Percentiles rank a stretch among this genome's conserved stretches.
phyloP scores from a whole-genome alignment of 2,113 vertebrate species.

The Lethenteron reissneri region DNA sequence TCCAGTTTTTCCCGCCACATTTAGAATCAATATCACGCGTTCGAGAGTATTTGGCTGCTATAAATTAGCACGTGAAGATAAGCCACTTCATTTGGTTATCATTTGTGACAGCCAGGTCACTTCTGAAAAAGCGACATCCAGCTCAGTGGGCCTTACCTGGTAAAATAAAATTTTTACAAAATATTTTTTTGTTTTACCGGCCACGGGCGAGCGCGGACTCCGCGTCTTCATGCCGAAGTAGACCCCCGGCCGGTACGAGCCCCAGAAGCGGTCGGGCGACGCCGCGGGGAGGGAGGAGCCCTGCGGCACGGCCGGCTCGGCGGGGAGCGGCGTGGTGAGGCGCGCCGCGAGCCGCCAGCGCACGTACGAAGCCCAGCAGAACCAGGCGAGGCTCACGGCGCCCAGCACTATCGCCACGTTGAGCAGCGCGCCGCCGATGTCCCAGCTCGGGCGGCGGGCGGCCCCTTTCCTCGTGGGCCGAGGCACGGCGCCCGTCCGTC shows the following conservation, averaged over 20 bases:
- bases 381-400: slow-evolving; percentile 33
- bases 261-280: slow-evolving; percentile 51
- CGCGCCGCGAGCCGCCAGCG: slow-evolving; percentile 29
- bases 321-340: slow-evolving; percentile 37
- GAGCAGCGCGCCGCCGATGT: slow-evolving; percentile 12
- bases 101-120: too few relatives aligned
- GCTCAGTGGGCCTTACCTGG: too few relatives aligned
- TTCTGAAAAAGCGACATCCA: too few relatives aligned
- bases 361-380: slow-evolving; percentile 32
- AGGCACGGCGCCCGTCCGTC: too few relatives aligned
- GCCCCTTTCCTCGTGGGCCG: too few relatives aligned
- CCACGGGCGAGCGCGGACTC: slow-evolving; percentile 42
- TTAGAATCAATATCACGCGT: too few relatives aligned
- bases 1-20: too few relatives aligned
- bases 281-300: slow-evolving; percentile 33
- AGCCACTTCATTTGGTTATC: too few relatives aligned
- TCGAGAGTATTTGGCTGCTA: too few relatives aligned
- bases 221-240: slow-evolving; percentile 92
- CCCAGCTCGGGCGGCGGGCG: background rate
- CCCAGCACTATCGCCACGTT: slow-evolving; percentile 40
- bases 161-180: too few relatives aligned
- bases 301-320: slow-evolving; percentile 26
- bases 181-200: slow-evolving; percentile 25
- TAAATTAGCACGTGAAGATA: too few relatives aligned
- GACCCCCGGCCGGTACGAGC: slow-evolving; percentile 68